Conservation (phyloP, 2,113 vertebrate genomes). For the Bolborhynchus lineola region DNA sequence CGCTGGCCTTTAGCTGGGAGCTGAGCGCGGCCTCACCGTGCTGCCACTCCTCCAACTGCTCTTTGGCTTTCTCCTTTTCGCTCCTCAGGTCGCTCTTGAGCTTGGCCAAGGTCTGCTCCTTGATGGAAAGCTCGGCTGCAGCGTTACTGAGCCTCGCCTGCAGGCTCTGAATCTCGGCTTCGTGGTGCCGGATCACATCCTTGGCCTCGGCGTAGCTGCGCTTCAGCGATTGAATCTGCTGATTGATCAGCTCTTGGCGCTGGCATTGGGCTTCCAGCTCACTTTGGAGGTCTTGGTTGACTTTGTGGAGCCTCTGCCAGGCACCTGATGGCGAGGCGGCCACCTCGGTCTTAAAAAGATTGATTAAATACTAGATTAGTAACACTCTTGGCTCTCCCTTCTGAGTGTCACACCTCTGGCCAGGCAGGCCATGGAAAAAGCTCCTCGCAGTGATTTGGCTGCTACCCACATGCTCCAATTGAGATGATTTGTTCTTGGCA, state of each 20-base stretch:
- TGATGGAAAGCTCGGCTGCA: conserved; percentile 85
- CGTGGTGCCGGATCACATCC: conserved; percentile 86
- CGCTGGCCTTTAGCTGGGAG: conserved; percentile 87
- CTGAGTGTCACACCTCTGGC: conserved; percentile 94
- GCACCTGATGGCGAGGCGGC: conserved; percentile 82
- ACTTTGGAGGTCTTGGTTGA: conserved; percentile 89
- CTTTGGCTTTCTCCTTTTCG: conserved; percentile 84
- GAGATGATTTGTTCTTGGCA: conserved; percentile 67
- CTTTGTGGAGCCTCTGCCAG: conserved; percentile 90
- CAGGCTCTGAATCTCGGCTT: conserved; percentile 86
- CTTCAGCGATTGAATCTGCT: conserved; percentile 88
- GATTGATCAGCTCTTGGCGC: conserved; percentile 87
- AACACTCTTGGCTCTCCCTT: conserved; percentile 78
- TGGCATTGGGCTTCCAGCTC: conserved; percentile 89
- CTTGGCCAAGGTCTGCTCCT: conserved; percentile 87
- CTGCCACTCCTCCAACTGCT: conserved; percentile 86
- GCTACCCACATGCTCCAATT: conserved; percentile 64
- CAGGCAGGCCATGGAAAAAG: conserved; percentile 73
- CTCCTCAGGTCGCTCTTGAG: conserved; percentile 87
- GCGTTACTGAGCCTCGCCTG: conserved; percentile 85
- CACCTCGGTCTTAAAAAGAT: conserved; percentile 95
- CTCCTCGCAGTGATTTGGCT: conserved; percentile 64
- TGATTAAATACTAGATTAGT: conserved; percentile 91
- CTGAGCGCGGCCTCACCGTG: conserved; percentile 78
- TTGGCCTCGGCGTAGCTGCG: conserved; percentile 91